Evolutionary conservation across 2,797 vertebrate species (phyloP).

Genomic region (Bryconaethiops microstoma): DNA sequence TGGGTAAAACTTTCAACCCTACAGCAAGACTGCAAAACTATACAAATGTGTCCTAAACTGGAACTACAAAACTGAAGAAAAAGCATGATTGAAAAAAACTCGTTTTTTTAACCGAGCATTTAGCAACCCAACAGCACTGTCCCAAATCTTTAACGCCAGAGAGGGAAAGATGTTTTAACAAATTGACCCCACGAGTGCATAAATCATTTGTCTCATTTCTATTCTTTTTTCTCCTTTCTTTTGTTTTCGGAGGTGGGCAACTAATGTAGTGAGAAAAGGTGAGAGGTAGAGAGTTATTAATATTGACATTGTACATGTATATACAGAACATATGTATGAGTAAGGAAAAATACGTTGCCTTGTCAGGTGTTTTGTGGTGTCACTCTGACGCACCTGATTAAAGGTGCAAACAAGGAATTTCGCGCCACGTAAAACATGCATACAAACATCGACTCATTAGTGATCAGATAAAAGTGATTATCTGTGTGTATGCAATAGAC

Average conservation of each 20-base stretch:
- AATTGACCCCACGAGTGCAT: not conserved
- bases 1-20: constrained; percentile 19
- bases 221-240: no score
- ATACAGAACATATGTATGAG: not conserved
- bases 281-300: no score
- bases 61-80: not conserved
- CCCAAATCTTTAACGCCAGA: not conserved
- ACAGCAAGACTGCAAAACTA: no score
- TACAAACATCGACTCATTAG: not conserved
- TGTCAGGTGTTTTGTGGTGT: not conserved
- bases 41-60: not conserved
- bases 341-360: not conserved
- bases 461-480: no score
- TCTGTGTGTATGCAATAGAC: not conserved
- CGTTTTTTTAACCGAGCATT: not conserved
- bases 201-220: not conserved
- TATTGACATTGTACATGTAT: not conserved
- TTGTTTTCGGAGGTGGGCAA: no score
- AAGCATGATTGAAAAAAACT: not conserved
- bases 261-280: no score
- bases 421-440: not conserved
- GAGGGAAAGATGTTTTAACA: not conserved
- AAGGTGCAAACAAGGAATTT: not conserved
- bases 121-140: not conserved
- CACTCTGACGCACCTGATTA: no score